Conservation (phyloP, 2,113 vertebrate species). For the Origma solitaria region DNA sequence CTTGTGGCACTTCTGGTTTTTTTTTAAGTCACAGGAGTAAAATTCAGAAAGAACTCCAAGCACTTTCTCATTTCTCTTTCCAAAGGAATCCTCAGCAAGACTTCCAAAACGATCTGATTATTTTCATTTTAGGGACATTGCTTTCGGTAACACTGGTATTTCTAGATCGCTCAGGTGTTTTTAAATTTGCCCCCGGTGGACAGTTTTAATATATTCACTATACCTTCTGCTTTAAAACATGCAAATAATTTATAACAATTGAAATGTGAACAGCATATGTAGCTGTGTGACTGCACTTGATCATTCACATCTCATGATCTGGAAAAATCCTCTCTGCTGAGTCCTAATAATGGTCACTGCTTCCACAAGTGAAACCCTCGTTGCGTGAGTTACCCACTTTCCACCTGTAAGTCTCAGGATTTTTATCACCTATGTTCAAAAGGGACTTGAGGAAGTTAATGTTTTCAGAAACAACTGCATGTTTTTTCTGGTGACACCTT, state of each 20-base stretch:
- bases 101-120: neutral
- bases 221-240: neutral
- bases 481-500: neutral
- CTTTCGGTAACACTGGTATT: neutral
- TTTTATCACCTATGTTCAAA: neutral
- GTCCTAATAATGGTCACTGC: neutral
- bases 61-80: neutral
- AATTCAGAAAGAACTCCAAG: neutral
- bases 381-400: neutral
- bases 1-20: neutral
- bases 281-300: neutral
- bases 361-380: neutral
- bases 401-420: neutral
- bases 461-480: neutral
- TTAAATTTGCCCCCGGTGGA: neutral
- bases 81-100: neutral
- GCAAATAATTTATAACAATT: neutral
- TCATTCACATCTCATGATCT: neutral
- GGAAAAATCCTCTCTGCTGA: neutral
- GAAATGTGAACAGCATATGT: neutral
- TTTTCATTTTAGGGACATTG: neutral
- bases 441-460: neutral
- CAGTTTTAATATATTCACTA: neutral
- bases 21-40: neutral
- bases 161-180: neutral